A percentile compares a stretch with the other conserved stretches of the same genome.
These are phyloP conservation scores for Narcine bancroftii DNA, from an alignment of 2,113 vertebrate species.

Conservation along the genomic window DNA sequence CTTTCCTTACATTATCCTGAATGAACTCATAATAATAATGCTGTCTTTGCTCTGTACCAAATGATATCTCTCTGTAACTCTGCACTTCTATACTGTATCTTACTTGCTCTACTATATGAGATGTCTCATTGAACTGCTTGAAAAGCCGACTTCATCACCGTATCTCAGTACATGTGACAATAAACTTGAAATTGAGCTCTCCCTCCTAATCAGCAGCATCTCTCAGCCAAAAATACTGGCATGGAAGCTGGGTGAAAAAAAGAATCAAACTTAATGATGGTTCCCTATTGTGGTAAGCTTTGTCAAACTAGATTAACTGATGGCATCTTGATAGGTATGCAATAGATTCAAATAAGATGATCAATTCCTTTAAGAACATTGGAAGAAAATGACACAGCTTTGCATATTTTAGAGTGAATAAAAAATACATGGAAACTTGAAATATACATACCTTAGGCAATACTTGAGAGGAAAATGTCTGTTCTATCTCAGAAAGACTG, in stretches of 20 bases:
- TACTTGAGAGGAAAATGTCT: conserved; percentile 72
- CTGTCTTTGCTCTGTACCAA: too few species aligned
- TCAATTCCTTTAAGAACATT: not conserved
- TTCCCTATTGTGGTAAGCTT: not conserved
- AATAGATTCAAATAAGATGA: not conserved
- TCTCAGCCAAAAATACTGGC: not conserved
- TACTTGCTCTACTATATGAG: too few species aligned
- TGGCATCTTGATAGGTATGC: not conserved
- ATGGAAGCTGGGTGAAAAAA: not conserved
- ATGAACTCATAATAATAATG: too few species aligned
- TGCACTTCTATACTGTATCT: too few species aligned
- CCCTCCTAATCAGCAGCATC: not conserved
- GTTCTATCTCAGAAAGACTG: conserved; percentile 64
- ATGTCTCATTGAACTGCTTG: too few species aligned
- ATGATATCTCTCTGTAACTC: too few species aligned
- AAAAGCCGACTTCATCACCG: too few species aligned
- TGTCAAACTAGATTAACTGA: not conserved
- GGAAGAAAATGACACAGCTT: not conserved
- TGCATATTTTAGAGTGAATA: not conserved
- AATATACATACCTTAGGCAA: conserved; percentile 72
- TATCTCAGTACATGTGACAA: too few species aligned
- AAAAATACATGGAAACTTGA: not conserved
- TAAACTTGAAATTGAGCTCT: not conserved
- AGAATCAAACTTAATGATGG: not conserved
- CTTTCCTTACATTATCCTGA: too few species aligned